A percentile compares a stretch with the other conserved stretches of the same genome.
These are phyloP conservation scores for Arion vulgaris DNA, from an alignment of 1,140 invertebrate genomes.

Conservation along the genomic window DNA sequence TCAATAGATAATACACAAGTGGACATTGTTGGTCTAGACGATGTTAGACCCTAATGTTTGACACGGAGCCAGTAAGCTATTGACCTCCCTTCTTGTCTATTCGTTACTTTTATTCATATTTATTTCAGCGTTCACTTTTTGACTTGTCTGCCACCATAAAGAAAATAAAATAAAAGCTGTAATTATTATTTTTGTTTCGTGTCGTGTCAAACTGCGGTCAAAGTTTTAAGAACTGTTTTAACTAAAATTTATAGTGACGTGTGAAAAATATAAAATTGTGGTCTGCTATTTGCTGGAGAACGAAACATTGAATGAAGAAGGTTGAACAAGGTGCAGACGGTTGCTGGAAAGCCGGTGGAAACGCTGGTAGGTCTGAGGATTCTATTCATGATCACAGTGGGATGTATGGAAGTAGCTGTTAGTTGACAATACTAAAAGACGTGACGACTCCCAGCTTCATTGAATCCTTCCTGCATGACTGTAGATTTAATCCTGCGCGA, in stretches of 20 bases:
- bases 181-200: slow-evolving; percentile 9
- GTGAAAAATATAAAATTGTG: slow-evolving; percentile 15
- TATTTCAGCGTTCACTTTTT: not conserved
- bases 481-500: not conserved
- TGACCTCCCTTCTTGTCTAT: not conserved
- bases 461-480: not conserved
- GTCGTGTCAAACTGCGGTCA: not conserved
- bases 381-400: not conserved
- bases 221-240: slow-evolving; percentile 12
- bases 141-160: not conserved
- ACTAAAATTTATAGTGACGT: slow-evolving; percentile 10
- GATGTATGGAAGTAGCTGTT: not conserved
- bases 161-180: not conserved
- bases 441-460: not conserved
- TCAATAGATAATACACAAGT: not conserved
- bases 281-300: not conserved
- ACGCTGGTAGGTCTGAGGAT: not conserved
- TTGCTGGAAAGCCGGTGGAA: not conserved
- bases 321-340: slow-evolving; percentile 2
- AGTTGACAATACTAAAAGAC: not conserved
- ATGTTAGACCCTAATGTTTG: not conserved
- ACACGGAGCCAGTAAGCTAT: not conserved
- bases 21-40: not conserved
- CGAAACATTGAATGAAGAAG: slow-evolving; percentile 1
- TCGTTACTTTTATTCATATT: not conserved